Base-by-base conservation (phyloP, 2,113 vertebrate genomes). In the Orycteropus afer region DNA sequence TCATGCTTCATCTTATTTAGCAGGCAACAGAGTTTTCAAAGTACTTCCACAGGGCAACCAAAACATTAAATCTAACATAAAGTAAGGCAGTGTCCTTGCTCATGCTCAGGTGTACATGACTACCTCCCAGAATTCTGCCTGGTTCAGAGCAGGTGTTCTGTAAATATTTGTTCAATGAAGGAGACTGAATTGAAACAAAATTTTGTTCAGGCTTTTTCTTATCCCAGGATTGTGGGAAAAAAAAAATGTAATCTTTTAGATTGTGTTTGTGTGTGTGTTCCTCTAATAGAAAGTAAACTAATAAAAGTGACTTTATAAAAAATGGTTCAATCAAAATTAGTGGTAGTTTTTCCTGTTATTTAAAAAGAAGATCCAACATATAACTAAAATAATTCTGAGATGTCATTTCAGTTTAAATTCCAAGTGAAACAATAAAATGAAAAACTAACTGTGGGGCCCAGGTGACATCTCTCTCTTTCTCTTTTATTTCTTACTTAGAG, bases 251-350 rank as follows among this genome's bases (percentile, higher is more conserved):
- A 93, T 29, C 9, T 81, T 59, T 74, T 23, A 49, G 32, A 32
- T 18, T 37, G 27, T 73, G 10, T 88, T n/a, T n/a, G 12, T 79
- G 34, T 74, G 84, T 73, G n/a, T 47, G 8, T 14, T 20, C 47
- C 53, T 78, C 55, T 89, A 91, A 77, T 13, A 92, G 59, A 91
- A 92, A 86, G 89, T 88, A 85, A 93, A 84, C 42, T 34, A 79
- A 90, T 59, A 63, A 86, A 86, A 63, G 7, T 87, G 63, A 55
- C 25, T 71, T 57, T 40, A 42, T 77, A 37, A 15, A 84, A n/a
- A 88, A 61, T 29, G 4, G 3, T 3, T 40, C 40, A 78, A 47
- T 63, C 23, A 93, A 95, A 86, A 22, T 79, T 83, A 76, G 59
- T 34, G 18, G 77, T 40, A 82, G 37, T 23, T 94, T 87, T 83